Percentiles rank a stretch among this genome's conserved stretches.
Conservation (phyloP, 2,113 vertebrate species). For the Chaenogobius annularis region DNA sequence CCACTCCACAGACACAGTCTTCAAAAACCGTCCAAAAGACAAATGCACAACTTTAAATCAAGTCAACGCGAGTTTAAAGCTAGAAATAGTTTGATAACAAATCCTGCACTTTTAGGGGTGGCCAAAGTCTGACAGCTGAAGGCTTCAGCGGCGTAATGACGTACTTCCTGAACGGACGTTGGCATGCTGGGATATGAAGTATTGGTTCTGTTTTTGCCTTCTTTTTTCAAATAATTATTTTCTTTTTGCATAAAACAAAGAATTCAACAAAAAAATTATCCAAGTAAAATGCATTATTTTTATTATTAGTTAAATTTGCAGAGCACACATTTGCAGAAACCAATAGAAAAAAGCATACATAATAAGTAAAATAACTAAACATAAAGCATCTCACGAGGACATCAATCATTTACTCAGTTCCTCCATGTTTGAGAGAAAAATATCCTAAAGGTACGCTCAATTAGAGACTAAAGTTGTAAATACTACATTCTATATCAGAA, state of each 20-base stretch:
- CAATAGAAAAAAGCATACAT: conserved; percentile 4
- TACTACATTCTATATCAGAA: neutral
- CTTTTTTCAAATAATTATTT: neutral
- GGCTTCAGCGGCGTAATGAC: conserved; percentile 81
- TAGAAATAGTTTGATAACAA: conserved; percentile 68
- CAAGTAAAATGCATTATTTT: neutral
- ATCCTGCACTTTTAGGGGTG: conserved; percentile 69
- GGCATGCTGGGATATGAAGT: conserved; percentile 81
- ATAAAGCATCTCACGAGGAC: conserved; percentile 17
- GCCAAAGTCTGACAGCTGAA: conserved; percentile 87
- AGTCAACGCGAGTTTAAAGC: conserved; percentile 61
- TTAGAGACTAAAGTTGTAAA: neutral
- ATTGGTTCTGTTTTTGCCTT: neutral
- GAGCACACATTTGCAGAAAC: neutral
- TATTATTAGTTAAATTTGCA: conserved; percentile 18
- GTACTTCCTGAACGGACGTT: conserved; percentile 74
- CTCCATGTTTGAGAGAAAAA: conserved; percentile 28
- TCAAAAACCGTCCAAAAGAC: conserved; percentile 39
- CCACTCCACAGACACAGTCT: conserved; percentile 59
- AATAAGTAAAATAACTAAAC: neutral
- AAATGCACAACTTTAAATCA: conserved; percentile 82
- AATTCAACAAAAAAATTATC: neutral
- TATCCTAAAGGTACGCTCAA: neutral
- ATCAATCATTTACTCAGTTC: neutral
- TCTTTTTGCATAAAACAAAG: neutral